Evolutionary conservation across 2,113 vertebrate genomes (phyloP).

Genomic region (Eptesicus fuscus): DNA sequence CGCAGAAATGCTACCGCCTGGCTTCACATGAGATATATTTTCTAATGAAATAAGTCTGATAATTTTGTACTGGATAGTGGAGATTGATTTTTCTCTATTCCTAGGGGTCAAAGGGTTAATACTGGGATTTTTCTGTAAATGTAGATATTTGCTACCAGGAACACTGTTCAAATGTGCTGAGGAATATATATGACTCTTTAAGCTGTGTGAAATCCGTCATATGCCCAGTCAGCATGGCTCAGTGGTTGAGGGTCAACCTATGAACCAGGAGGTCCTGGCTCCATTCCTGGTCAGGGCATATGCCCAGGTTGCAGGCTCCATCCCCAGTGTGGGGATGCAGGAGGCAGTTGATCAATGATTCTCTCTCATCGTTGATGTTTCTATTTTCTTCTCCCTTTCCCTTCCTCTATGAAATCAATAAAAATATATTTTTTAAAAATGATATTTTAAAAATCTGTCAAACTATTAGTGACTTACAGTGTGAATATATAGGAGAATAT

Average conservation of each 20-base stretch:
- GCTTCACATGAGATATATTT: not conserved
- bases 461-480: not conserved
- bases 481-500: not conserved
- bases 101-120: not conserved
- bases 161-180: not conserved
- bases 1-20: not conserved
- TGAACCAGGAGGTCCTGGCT: too few relatives aligned
- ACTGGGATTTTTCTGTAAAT: not conserved
- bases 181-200: not conserved
- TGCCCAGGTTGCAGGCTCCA: too few relatives aligned
- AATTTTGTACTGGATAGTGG: not conserved
- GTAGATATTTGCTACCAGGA: not conserved
- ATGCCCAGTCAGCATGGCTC: too few relatives aligned
- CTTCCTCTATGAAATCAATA: too few relatives aligned
- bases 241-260: too few relatives aligned
- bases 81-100: not conserved
- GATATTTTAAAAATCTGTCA: not conserved
- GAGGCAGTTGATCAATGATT: too few relatives aligned
- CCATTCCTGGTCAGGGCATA: too few relatives aligned
- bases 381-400: too few relatives aligned
- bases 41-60: not conserved
- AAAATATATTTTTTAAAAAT: too few relatives aligned
- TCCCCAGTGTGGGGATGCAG: too few relatives aligned
- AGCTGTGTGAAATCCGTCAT: not conserved
- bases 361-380: too few relatives aligned